Base-by-base conservation (phyloP, 92 coral and sea anemone genomes). In the Heteractis magnifica region DNA sequence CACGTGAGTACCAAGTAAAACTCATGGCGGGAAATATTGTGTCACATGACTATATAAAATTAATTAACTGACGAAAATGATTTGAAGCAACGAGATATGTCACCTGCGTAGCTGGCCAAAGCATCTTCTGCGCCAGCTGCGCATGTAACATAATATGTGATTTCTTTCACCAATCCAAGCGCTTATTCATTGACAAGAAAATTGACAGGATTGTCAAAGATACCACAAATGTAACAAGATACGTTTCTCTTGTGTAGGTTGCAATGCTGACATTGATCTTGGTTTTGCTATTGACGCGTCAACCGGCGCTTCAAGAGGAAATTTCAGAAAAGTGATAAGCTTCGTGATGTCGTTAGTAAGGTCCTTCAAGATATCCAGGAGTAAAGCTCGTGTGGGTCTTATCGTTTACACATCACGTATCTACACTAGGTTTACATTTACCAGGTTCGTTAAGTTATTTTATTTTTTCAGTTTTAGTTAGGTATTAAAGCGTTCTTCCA, bases 201-300 rank as follows among this genome's bases (percentile, higher is more conserved):
- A 62, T 9, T 18, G 20, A 18, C 70, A 62, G 12, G 26, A 68
- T 23, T 68, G 49, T 4, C 48, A 68, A 68, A 20, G 3, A 10
- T 10, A 26, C 0, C 5, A 26, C 10, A 9, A 9, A 49, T 51
- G 7, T 71, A 15, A 16, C 8, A 34, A 8, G 49, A 51, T 76
- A 15, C 58, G 20, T 23, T 72, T 23, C 48, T 56, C 60, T 6
- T 80, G 15, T 76, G 10, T 86, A 93, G 97, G 82, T 41, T 94
- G 98, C 80, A 58, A 64, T 49, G 92, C 94, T 13, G 84, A 72
- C 23, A 74, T 94, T 49, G 95, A 94, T 75, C 81, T 94, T 53
- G 98, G 93, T 11, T 94, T 94, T 85, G 73, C 92, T 2, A 84
- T 94, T 34, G 98, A 94, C 34, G 90, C 93, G 14, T 84, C 95